These are phyloP conservation scores for Eidolon helvum DNA, from an alignment of 2,113 vertebrate species.

Conservation along the genomic window DNA sequence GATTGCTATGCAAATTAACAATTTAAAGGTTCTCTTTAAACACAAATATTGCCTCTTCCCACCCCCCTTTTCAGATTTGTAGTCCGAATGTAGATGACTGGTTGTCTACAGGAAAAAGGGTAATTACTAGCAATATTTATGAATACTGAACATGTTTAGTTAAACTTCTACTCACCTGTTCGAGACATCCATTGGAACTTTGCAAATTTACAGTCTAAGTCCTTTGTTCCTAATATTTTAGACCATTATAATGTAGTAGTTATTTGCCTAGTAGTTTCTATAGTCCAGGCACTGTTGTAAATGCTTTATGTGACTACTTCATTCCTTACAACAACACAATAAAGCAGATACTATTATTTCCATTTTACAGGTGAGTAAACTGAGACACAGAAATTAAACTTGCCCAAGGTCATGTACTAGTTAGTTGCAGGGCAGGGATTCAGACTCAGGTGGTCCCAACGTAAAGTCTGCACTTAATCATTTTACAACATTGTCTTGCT, in stretches of 20 bases:
- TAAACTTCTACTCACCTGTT: neutral
- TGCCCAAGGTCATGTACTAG: neutral
- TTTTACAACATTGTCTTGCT: neutral
- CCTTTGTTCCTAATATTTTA: neutral
- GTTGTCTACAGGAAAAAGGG: neutral
- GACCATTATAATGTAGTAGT: neutral
- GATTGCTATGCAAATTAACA: neutral
- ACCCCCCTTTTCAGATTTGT: neutral
- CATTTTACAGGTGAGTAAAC: neutral
- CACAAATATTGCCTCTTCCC: neutral
- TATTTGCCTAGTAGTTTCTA: neutral
- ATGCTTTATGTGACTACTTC: neutral
- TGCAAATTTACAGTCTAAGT: neutral
- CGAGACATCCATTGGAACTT: neutral
- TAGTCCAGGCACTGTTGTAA: neutral
- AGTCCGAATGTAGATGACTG: neutral
- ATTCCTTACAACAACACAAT: neutral
- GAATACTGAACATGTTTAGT: neutral
- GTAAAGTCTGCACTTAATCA: neutral
- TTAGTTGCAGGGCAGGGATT: neutral
- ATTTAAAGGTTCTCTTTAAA: conserved; percentile 17
- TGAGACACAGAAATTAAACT: neutral
- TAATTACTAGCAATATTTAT: neutral
- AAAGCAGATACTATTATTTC: neutral
- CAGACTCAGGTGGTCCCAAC: neutral